Evolutionary conservation across 2,797 vertebrate genomes (phyloP), one percentile per base, ranked within the genome.

Genomic region (Fundulus diaphanus): DNA sequence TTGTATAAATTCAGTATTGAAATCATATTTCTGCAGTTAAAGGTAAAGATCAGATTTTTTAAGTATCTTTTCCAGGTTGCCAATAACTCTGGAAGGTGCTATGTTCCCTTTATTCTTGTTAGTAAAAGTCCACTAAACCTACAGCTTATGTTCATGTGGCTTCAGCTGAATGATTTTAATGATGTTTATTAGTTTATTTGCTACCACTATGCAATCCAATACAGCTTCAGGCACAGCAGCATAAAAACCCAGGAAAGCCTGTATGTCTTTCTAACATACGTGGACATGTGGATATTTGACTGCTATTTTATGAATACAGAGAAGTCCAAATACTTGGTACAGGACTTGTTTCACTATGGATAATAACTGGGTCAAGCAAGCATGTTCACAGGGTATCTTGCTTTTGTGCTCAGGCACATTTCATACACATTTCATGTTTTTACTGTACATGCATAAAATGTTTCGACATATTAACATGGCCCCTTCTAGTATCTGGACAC

Each of bases 81-180:
- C 33, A 61, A 22, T 61, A 61, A 35, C 18, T 52, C 24, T 35
- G 20, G 31, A 61, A 35, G 31, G 18, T 7, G n/a, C 57, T 22
- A 3, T 61, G 20, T 3, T 33, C 15, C 31, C 18, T 7, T 18
- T 59, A 7, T 33, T 31, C 2, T 59, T 16, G 18, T 59, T 27
- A 27, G 7, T 8, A 56, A 15, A 56, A 27, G n/a, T 56, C 52
- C 6, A 59, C 57, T 48, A 49, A 24, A 69, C 51, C 67, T 68
- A 24, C 15, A 72, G 6, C 12, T 54, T 73, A 9, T 1, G 20
- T 80, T 59, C 70, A 65, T 42, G 27, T 67, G 13, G 12, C 5
- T 61, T 70, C 63, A 37, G 33, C 20, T 70, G 27, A 73, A 6
- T 57, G 11, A 59, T 79, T 69, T 40, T 59, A 24, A 35, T 73